Evolutionary conservation across 1,140 invertebrate species (phyloP).

Genomic region (Idris sp.): DNA sequence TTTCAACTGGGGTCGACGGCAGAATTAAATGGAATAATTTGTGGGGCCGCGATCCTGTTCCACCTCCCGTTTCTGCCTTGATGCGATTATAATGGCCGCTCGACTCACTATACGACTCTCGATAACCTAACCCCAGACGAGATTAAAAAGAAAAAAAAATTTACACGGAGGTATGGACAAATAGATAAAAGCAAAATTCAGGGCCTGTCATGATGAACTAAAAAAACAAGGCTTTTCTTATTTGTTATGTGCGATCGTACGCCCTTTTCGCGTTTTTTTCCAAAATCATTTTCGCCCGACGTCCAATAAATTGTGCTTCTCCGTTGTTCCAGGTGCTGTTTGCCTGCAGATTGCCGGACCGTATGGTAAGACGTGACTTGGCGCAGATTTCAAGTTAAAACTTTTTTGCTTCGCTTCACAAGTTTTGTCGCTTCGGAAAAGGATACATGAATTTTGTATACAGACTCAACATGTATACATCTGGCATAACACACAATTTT

Average conservation of each 20-base stretch:
- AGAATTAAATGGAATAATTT: constrained; percentile 74
- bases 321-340: constrained; percentile 48
- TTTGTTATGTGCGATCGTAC: no score
- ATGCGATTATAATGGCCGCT: constrained; percentile 77
- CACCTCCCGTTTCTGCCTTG: constrained; percentile 61
- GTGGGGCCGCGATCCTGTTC: constrained; percentile 64
- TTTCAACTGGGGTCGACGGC: constrained; percentile 63
- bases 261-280: constrained; percentile 39
- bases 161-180: constrained; percentile 29
- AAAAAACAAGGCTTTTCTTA: constrained; percentile 9
- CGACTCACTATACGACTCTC: constrained; percentile 70
- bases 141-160: constrained; percentile 54
- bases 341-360: background rate
- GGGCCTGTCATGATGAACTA: no score
- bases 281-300: constrained; percentile 15
- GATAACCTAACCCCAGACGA: constrained; percentile 66
- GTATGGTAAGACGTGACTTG: constrained; percentile 18
- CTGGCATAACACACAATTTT: no score
- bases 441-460: no score
- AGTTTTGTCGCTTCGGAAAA: background rate
- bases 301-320: constrained; percentile 29
- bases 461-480: no score
- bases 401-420: background rate
- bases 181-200: no score
- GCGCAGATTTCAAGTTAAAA: background rate